Base-by-base conservation (phyloP, 2,113 vertebrate species). In the Rhodinocichla rosea region DNA sequence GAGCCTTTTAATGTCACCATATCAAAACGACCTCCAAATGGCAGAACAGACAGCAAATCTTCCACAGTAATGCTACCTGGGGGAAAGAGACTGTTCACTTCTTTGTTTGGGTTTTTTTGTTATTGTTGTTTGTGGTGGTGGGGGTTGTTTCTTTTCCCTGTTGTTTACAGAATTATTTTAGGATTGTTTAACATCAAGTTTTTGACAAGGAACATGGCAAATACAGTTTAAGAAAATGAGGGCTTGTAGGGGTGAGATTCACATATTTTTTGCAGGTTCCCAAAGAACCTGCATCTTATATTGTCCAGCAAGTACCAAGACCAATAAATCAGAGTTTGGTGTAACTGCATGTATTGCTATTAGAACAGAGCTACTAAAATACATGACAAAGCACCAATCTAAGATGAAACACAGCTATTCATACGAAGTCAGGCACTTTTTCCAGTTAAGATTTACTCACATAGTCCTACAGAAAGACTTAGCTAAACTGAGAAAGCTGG, bases 21-120 rank as follows among this genome's bases (percentile, higher is more conserved):
- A 97, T 99, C 99, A 55, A 98, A 98, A 30, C 99, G 99, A 60
- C 98, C 98, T 83, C 98, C 99, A 45, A 99, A 99, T 2, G 99
- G 99, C 79, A 99, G 13, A 60, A 99, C 99, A 5, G 98, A 63
- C 53, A 99, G 95, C 90, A 99, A 92, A 71, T 99, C 98, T 97
- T 99, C 99, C 98, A 98, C 85, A 13, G 98, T 99, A 89, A 99
- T 99, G 9, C 96, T 98, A 49, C 99, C 99, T 99, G 67, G 16
- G 45, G n/a, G 13, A 83, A 90, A 45, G 49, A 93, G 39, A 85
- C 30, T 10, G 22, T 30, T 44, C 26, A 67, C 5, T 39, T 60
- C 8, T 55, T 47, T 22, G 3, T 19, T 39, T 32, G 13, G 16
- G 4, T 2, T 37, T 80, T 47, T 56, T 80, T 21, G 22, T 63